Conservation (phyloP, 2,113 vertebrate species). For the Menura novaehollandiae region DNA sequence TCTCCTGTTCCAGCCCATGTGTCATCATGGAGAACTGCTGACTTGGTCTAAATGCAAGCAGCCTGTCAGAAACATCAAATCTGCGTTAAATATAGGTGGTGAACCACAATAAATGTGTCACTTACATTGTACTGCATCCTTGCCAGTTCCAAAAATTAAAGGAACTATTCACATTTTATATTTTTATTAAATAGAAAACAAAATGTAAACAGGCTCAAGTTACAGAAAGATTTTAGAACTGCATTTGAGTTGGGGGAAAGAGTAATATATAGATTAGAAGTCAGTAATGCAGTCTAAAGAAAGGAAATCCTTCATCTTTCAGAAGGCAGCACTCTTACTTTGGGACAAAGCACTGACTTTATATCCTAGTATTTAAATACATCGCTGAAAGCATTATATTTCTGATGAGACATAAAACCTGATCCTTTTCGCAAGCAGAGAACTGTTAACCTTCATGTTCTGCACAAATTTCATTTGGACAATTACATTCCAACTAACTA, state of each 20-base stretch:
- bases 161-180: background rate
- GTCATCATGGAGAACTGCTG: background rate
- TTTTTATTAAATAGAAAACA: background rate
- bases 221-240: background rate
- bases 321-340: background rate
- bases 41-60: conserved; percentile 3
- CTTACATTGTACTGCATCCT: background rate
- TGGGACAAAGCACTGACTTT: background rate
- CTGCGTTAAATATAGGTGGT: conserved; percentile 3
- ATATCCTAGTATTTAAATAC: background rate
- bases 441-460: background rate
- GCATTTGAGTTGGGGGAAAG: background rate
- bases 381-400: background rate
- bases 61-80: background rate
- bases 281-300: background rate
- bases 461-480: background rate
- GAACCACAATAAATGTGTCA: background rate
- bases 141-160: background rate
- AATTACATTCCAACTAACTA: conserved; percentile 7
- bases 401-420: background rate
- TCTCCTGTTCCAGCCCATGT: background rate
- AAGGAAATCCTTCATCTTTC: background rate
- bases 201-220: background rate
- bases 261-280: background rate
- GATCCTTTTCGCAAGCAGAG: background rate